phyloP scores from a whole-genome alignment of 2,888 invertebrate species.

The Agrotis ipsilon region DNA sequence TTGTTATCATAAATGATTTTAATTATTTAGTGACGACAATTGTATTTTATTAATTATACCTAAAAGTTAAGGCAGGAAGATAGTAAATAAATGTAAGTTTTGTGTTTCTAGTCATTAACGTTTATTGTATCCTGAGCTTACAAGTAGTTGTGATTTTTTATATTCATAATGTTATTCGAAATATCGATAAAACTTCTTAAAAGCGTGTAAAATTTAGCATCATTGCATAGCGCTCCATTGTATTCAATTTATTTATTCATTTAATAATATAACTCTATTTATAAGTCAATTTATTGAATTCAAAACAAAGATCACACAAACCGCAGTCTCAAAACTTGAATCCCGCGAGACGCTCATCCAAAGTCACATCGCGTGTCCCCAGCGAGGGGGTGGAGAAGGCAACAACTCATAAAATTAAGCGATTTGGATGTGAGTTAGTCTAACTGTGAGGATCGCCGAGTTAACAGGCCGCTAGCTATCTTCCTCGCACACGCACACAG shows the following conservation, averaged over 20 bases:
- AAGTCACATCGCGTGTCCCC: slow-evolving; percentile 77
- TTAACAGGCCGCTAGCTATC: slow-evolving; percentile 85
- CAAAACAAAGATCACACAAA: slow-evolving; percentile 32
- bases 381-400: slow-evolving; percentile 91
- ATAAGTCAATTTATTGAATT: slow-evolving; percentile 21
- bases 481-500: slow-evolving; percentile 79
- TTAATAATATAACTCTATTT: not conserved
- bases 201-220: not conserved
- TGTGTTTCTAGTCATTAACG: not conserved
- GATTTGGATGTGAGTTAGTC: slow-evolving; percentile 91
- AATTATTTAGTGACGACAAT: slow-evolving; percentile 52
- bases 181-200: not conserved
- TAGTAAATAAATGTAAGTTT: not conserved
- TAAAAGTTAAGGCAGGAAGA: slow-evolving; percentile 17
- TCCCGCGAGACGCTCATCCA: slow-evolving; percentile 68
- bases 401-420: slow-evolving; percentile 92
- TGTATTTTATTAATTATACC: slow-evolving; percentile 44
- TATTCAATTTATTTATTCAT: no score
- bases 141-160: not conserved
- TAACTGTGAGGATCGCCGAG: slow-evolving; percentile 90
- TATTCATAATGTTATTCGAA: no score
- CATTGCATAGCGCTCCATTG: not conserved
- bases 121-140: not conserved
- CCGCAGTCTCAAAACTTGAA: slow-evolving; percentile 36
- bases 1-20: slow-evolving; percentile 47